phyloP scores from a whole-genome alignment of 2,797 vertebrate species.

The Pangasius macronema region DNA sequence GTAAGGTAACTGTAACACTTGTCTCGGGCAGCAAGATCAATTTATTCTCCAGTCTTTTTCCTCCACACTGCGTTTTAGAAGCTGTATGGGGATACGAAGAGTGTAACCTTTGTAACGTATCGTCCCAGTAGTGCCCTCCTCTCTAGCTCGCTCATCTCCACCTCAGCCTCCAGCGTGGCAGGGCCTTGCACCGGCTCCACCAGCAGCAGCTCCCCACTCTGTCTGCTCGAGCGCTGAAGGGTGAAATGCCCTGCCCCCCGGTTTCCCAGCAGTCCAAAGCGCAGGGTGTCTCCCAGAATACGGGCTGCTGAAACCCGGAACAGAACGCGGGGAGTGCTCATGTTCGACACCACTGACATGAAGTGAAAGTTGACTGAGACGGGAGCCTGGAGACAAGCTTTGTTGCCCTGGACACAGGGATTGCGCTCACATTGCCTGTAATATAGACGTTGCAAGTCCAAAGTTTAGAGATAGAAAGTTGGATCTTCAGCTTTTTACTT shows the following conservation, averaged over 20 bases:
- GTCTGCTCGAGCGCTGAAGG: conserved; percentile 73
- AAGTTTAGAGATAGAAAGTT: neutral
- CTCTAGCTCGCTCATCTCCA: conserved; percentile 86
- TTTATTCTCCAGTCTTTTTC: neutral
- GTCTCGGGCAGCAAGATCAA: neutral
- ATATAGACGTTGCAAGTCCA: neutral
- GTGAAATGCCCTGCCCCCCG: conserved; percentile 68
- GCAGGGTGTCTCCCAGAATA: conserved; percentile 75
- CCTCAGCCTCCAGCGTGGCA: conserved; percentile 74
- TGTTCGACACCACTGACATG: conserved; percentile 81
- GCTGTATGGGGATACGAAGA: conserved; percentile 78
- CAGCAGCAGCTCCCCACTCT: conserved; percentile 81
- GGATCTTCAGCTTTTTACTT: neutral
- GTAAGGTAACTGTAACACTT: neutral
- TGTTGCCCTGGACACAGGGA: conserved; percentile 79
- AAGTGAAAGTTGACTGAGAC: conserved; percentile 86
- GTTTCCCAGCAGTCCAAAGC: conserved; percentile 73
- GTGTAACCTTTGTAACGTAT: conserved; percentile 82
- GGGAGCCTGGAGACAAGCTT: conserved; percentile 74
- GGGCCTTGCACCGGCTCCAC: conserved; percentile 74
- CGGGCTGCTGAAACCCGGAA: conserved; percentile 81
- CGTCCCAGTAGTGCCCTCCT: conserved; percentile 73
- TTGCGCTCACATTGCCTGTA: conserved; percentile 84
- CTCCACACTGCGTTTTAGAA: conserved; percentile 69
- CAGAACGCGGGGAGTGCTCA: conserved; percentile 75